Evolutionary conservation across 2,888 invertebrate species (phyloP).

Genomic region (Diarsia rubi): DNA sequence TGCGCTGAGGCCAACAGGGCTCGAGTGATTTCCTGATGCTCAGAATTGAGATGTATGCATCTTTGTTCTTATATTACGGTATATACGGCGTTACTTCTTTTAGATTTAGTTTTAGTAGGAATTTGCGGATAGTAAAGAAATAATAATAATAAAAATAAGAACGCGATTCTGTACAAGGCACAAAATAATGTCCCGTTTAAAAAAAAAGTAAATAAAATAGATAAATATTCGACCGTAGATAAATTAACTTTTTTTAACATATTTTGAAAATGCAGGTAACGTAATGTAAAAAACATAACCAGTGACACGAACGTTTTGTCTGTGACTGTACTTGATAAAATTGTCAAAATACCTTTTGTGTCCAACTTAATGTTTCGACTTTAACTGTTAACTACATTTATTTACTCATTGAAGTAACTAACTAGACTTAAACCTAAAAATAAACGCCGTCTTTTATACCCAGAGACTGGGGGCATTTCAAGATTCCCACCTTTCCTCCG

Average conservation of each 20-base stretch:
- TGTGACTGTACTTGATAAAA: conserved; percentile 18
- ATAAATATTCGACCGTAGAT: no score
- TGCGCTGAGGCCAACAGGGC: conserved; percentile 39
- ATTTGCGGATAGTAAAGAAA: neutral
- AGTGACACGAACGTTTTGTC: neutral
- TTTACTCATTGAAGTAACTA: neutral
- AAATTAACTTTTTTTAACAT: no score
- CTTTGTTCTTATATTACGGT: conserved; percentile 15
- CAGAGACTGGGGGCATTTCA: neutral
- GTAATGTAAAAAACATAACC: no score
- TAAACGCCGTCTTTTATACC: neutral
- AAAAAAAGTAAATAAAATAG: no score
- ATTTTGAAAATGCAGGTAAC: no score
- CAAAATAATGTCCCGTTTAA: neutral
- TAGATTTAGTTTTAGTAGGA: neutral
- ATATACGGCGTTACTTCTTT: neutral
- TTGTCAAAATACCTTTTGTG: neutral
- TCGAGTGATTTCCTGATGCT: conserved; percentile 52
- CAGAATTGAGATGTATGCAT: conserved; percentile 16
- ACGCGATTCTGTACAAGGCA: neutral
- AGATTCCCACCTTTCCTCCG: neutral
- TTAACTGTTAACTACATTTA: no score
- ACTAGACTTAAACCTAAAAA: neutral
- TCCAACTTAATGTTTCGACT: neutral
- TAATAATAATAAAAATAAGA: neutral